Base-by-base conservation (phyloP, 2,888 invertebrate genomes). In the Ennomos quercinarius region DNA sequence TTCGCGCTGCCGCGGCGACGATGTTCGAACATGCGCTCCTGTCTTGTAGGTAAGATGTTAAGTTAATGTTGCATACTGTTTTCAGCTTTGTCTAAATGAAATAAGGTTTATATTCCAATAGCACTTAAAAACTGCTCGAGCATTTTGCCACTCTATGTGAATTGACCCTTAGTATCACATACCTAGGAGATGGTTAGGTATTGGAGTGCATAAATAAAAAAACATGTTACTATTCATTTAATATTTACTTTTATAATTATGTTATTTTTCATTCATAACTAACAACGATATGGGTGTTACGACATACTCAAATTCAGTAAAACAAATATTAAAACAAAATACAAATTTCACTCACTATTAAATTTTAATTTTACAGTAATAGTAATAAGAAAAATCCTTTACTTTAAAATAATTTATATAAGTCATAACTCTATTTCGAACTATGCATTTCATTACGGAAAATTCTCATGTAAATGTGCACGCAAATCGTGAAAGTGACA, bases 281-380 rank as follows among this genome's bases (percentile, higher is more conserved):
- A 92, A 92, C 91, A 92, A 92, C 92, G 92, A 92, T 92, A 92
- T 91, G 92, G 88, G 91, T 91, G 92, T 92, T 92, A 92, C 87
- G 87, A 91, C 90, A 88, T 89, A 89, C 87, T 91, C 87, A 90
- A 91, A 90, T 89, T 89, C 91, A 87, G 88, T 91, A 91, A 91
- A 91, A 91, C 90, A 90, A 89, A 87, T 80, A 81, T 89, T 89
- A 89, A 91, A 91, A 91, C 86, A 87, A 91, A 89, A 89, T 89
- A 91, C 90, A 90, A 89, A 88, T 89, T 91, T 89, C 92, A 92
- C 92, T 92, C 92, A 86, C 91, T 92, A 91, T 90, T 90, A 89
- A 91, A 70, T 87, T 92, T 91, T 89, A 91, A 88, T 90, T 87
- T 87, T 91, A 91, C 87, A 86, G 83, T 87, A 87, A 90, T 88